Base-by-base conservation (phyloP, 2,797 vertebrate species). In the Danio tinwini region DNA sequence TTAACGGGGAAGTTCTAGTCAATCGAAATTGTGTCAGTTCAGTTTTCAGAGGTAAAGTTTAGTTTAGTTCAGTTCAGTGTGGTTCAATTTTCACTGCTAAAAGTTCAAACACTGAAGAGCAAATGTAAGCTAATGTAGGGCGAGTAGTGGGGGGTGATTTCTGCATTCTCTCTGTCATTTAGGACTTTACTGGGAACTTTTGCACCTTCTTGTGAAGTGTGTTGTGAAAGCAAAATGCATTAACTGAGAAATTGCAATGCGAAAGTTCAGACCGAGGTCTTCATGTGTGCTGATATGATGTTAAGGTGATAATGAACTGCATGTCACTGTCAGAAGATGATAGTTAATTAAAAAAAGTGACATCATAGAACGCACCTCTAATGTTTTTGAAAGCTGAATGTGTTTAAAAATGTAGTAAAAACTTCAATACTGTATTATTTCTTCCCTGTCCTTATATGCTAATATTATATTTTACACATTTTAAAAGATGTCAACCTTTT, bases 151-250 rank as follows among this genome's bases (percentile, higher is more conserved):
- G 17, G 5, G 52, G 56, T 76, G 10, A 17, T 63, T 53, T 62
- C 21, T 49, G 74, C 50, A 49, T 72, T 62, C 45, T 58, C 17
- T 63, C 59, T 52, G 77, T 85, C 83, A 87, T 85, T 91, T 94
- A 84, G 87, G 91, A 92, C 85, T 80, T 73, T 42, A 61, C 50
- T 89, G 90, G 53, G 29, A 85, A 90, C 92, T 93, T 88, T 86
- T 78, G 86, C 89, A 88, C 87, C 84, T 86, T 77, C 81, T 74
- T 87, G 61, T 85, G 75, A 86, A 85, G 59, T 78, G 62, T 56
- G 87, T 84, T 85, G 74, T 75, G 81, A 80, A 87, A 73, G 77
- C 62, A 68, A 40, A 78, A 71, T 58, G 69, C 79, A 74, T 68
- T 40, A 79, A 77, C 61, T 61, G 65, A 74, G 74, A 73, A 75